Base-by-base conservation (phyloP, 2,888 invertebrate species). In the Auanema sp. region DNA sequence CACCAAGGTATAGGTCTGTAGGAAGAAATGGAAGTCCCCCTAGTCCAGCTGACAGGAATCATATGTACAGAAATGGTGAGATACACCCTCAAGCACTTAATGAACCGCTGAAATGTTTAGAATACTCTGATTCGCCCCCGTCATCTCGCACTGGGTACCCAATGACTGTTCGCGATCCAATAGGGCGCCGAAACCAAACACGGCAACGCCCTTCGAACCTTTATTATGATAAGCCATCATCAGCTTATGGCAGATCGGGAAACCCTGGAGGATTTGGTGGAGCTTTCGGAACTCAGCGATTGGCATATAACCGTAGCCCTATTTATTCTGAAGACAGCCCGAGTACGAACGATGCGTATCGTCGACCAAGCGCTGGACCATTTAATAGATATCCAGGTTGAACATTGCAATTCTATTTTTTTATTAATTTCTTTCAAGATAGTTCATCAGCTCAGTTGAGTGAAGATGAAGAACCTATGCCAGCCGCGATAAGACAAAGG, bases 381-480 rank as follows among this genome's bases (percentile, higher is more conserved):
- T 18, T 16, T 8, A 33, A 33, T 10, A 49, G 69, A 58, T 68
- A 70, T 59, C 67, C 58, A 65, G 69, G 69, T 69, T 21, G 23
- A 21, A 12, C 8, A n/a, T 43, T 43, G 43, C 11, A 12, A n/a
- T 43, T 43, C 43, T 12, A 43, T 43, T 43, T n/a, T n/a, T n/a
- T n/a, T 43, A 11, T 47, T 6, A 47, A 18, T 47, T 16, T 5
- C 23, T 16, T 57, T 51, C 11, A 44, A 64, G 72, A 70, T 56
- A 40, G 33, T n/a, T 67, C 68, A 0, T 69, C 72, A 25, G 66
- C 68, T 40, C 66, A 69, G 54, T 57, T 71, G 49, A 71, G 69
- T 44, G 75, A 76, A 63, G 75, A 76, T 42, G 75, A 76, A 33
- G 75, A 76, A 43, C 75, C 75, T 10, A 76, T 76, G 75, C 73